phyloP scores from a whole-genome alignment of 2,888 invertebrate species.

The Gortyna flavago region DNA sequence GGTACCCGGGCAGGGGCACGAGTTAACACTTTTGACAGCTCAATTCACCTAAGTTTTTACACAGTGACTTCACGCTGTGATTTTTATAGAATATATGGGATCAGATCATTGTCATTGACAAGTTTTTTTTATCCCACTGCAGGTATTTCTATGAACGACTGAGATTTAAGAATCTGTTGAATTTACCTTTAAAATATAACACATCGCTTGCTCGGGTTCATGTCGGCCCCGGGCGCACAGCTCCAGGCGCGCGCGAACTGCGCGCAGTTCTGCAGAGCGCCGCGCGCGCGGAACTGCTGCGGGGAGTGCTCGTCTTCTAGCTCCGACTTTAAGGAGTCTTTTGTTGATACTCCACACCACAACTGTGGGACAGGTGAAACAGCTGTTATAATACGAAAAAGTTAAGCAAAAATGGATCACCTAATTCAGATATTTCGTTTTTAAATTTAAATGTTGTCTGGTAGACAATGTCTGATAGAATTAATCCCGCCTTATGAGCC shows the following conservation, averaged over 20 bases:
- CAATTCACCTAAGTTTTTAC: not conserved
- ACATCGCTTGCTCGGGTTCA: conserved; percentile 89
- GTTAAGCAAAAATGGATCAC: not conserved
- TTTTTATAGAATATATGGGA: not conserved
- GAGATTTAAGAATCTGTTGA: not conserved
- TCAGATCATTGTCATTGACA: not conserved
- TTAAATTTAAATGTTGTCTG: not conserved
- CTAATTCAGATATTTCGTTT: not conserved
- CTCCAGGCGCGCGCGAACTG: conserved; percentile 92
- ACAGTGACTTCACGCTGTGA: not conserved
- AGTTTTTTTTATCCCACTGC: not conserved
- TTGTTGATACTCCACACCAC: conserved; percentile 95
- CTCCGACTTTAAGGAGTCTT: conserved; percentile 91
- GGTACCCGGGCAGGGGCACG: not conserved
- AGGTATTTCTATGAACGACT: not conserved
- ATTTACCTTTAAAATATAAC: conserved; percentile 79
- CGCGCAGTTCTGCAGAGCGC: conserved; percentile 92
- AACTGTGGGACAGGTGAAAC: conserved; percentile 70
- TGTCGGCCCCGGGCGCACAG: conserved; percentile 87
- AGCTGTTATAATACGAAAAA: not conserved
- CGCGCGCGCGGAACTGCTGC: conserved; percentile 92
- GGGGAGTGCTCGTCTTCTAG: conserved; percentile 94
- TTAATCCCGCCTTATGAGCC: not conserved
- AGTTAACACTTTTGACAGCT: not conserved
- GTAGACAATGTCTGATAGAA: not conserved